Percentiles rank a stretch among this genome's conserved stretches.
Evolutionary conservation across 1,140 invertebrate species (phyloP).

Genomic region (Samia ricini): DNA sequence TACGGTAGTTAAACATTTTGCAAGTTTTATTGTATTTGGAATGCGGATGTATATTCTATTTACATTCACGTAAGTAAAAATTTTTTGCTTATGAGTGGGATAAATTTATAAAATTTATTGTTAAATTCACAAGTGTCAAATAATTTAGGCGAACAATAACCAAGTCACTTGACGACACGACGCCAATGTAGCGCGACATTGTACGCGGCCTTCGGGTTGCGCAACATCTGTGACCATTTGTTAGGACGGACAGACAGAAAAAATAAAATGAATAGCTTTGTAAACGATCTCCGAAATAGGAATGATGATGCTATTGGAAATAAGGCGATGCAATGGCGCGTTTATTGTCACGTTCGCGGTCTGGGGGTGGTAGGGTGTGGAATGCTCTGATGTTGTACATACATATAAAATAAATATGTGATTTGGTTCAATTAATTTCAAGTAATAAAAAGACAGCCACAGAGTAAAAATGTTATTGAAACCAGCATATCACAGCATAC

Average conservation of each 20-base stretch:
- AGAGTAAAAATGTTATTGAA: too few relatives aligned
- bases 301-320: conserved; percentile 9
- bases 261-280: conserved; percentile 34
- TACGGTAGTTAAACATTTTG: too few relatives aligned
- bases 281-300: conserved; percentile 17
- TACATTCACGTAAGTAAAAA: too few relatives aligned
- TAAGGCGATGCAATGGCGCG: neutral
- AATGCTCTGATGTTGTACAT: neutral
- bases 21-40: neutral
- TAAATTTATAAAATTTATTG: neutral
- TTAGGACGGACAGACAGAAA: conserved; percentile 19
- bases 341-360: neutral
- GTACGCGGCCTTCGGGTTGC: conserved; percentile 34
- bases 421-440: too few relatives aligned
- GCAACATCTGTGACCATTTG: conserved; percentile 46
- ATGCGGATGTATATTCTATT: neutral
- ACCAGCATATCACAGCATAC: too few relatives aligned
- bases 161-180: conserved; percentile 7
- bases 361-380: neutral
- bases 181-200: conserved; percentile 28
- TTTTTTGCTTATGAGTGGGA: too few relatives aligned
- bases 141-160: conserved; percentile 25
- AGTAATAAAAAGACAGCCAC: too few relatives aligned
- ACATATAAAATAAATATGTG: too few relatives aligned
- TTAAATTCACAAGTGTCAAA: conserved; percentile 23